phyloP scores from a whole-genome alignment of 2,797 vertebrate genomes.

The Pseudochirops corinnae region DNA sequence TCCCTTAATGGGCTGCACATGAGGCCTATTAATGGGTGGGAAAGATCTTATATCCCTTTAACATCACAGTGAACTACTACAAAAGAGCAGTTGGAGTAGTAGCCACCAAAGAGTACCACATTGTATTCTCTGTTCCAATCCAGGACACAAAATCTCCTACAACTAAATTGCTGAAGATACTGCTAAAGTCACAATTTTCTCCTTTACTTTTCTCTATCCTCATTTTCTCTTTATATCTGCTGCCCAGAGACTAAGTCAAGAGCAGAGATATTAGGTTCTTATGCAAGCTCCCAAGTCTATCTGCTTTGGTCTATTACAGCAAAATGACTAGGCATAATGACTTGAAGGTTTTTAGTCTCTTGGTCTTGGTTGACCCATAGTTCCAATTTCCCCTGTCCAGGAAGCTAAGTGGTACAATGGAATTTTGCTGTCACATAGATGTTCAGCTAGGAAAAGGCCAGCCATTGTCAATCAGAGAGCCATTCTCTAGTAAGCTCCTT shows the following conservation, averaged over 20 bases:
- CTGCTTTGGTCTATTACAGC: conserved; percentile 18
- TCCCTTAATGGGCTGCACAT: no score
- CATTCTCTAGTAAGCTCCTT: background rate
- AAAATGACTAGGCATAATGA: conserved; percentile 2
- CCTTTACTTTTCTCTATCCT: conserved; percentile 12
- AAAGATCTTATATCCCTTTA: no score
- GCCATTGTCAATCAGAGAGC: conserved; percentile 20
- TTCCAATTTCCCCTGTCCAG: conserved; percentile 19
- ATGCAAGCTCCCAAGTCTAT: conserved; percentile 28
- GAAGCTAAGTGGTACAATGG: conserved; percentile 38
- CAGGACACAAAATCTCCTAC: background rate
- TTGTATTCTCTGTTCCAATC: background rate
- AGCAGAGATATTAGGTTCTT: conserved; percentile 33
- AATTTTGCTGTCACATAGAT: conserved; percentile 41
- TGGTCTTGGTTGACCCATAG: background rate
- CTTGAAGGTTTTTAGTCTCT: conserved; percentile 2
- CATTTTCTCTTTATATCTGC: background rate
- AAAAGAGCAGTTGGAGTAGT: background rate
- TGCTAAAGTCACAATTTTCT: background rate
- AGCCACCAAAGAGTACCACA: background rate
- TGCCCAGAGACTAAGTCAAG: background rate
- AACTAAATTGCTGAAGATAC: conserved; percentile 29
- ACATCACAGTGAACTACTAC: background rate
- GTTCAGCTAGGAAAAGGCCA: conserved; percentile 24
- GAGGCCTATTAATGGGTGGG: no score